Percentiles rank a stretch among this genome's conserved stretches.
These are phyloP conservation scores for Elegia similella DNA, from an alignment of 2,888 invertebrate species.

Conservation along the genomic window DNA sequence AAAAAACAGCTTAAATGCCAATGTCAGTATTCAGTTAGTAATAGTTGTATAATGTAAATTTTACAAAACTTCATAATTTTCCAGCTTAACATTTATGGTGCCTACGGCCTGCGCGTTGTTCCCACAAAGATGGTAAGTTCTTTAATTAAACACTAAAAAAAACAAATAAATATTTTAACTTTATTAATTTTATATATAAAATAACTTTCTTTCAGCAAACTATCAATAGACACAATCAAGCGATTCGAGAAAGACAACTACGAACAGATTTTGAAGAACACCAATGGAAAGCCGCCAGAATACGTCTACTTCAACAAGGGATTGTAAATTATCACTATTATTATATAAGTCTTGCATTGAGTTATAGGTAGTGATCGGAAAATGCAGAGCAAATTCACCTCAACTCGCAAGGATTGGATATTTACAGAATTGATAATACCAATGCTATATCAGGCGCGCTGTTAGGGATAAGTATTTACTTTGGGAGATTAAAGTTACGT, in stretches of 20 bases:
- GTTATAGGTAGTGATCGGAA: background rate
- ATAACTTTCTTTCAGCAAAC: constrained; percentile 76
- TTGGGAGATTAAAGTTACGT: too few species aligned
- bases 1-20: too few species aligned
- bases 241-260: constrained; percentile 88
- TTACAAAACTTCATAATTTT: constrained; percentile 2
- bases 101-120: constrained; percentile 93
- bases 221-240: constrained; percentile 86
- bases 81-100: constrained; percentile 91
- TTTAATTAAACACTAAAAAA: background rate
- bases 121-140: constrained; percentile 90
- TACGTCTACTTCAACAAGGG: constrained; percentile 95
- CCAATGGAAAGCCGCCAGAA: constrained; percentile 84
- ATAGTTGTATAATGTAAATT: too few species aligned
- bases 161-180: too few species aligned
- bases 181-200: too few species aligned
- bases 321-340: constrained; percentile 75
- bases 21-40: too few species aligned
- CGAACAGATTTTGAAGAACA: constrained; percentile 84
- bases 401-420: too few species aligned
- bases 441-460: too few species aligned
- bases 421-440: too few species aligned
- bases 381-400: too few species aligned
- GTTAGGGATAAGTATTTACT: too few species aligned
- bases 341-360: background rate